These are phyloP conservation scores for Corvus moneduloides DNA, from an alignment of 2,113 vertebrate species.

Conservation along the genomic window DNA sequence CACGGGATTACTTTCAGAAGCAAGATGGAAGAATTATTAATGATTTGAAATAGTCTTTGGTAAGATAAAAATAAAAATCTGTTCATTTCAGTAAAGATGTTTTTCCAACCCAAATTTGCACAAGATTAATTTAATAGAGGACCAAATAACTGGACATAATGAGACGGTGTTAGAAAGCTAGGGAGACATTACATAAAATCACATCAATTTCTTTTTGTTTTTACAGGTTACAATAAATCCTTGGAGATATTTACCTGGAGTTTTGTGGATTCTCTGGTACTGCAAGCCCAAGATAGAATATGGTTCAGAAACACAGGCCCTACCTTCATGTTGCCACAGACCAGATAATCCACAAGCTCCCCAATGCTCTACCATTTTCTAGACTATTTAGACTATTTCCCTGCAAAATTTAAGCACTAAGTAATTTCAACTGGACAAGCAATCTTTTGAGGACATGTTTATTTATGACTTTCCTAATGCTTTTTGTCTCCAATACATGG, in stretches of 20 bases:
- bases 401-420: neutral
- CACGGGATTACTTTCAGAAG: neutral
- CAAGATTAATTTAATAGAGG: neutral
- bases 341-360: neutral
- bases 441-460: neutral
- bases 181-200: neutral
- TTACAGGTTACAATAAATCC: neutral
- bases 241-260: neutral
- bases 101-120: neutral
- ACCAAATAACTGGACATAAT: neutral
- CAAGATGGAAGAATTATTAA: neutral
- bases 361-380: neutral
- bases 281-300: neutral
- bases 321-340: neutral
- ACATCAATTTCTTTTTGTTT: neutral
- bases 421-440: neutral
- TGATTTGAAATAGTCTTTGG: neutral
- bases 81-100: neutral
- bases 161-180: neutral
- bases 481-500: neutral
- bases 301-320: neutral
- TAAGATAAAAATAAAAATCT: neutral
- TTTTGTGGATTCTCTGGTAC: neutral
- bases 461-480: neutral
- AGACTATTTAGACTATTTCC: neutral